Conservation (phyloP, 2,888 invertebrate species). For the Drosophila nr. medialis region DNA sequence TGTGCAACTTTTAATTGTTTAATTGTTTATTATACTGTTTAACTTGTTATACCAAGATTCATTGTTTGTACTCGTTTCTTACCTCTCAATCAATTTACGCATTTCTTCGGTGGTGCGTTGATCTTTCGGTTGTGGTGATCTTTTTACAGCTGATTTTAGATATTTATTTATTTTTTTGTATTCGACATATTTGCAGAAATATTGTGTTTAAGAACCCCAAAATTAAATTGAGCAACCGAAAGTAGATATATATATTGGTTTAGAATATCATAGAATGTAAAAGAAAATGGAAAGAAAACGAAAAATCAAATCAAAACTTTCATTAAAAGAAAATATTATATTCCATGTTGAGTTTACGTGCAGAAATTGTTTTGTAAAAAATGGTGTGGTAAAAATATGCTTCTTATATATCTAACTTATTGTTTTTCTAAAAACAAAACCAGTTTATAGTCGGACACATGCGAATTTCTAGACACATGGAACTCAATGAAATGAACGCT, state of each 20-base stretch:
- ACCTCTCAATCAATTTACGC: slow-evolving; percentile 99
- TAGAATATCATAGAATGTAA: slow-evolving; percentile 44
- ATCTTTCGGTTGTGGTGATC: slow-evolving; percentile 92
- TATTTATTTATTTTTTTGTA: slow-evolving; percentile 34
- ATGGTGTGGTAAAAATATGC: neutral
- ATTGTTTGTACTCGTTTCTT: slow-evolving; percentile 83
- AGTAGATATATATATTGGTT: slow-evolving; percentile 37
- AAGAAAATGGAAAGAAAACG: slow-evolving; percentile 52
- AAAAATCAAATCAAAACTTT: slow-evolving; percentile 40
- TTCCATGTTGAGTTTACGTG: slow-evolving; percentile 16
- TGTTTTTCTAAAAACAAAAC: slow-evolving; percentile 17
- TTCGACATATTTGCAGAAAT: slow-evolving; percentile 44
- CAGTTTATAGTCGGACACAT: slow-evolving; percentile 44
- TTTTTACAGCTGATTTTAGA: slow-evolving; percentile 85
- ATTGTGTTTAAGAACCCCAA: slow-evolving; percentile 59
- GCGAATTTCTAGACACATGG: slow-evolving; percentile 57
- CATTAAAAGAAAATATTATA: slow-evolving; percentile 1
- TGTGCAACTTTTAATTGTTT: slow-evolving; percentile 47
- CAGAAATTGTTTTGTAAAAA: neutral
- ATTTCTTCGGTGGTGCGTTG: slow-evolving; percentile 97
- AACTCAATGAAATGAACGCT: slow-evolving; percentile 38
- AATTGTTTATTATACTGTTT: slow-evolving; percentile 1
- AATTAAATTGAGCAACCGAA: slow-evolving; percentile 42
- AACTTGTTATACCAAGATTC: slow-evolving; percentile 12
- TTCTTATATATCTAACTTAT: slow-evolving; percentile 24